A percentile compares a stretch with the other conserved stretches of the same genome.
phyloP scores from a whole-genome alignment of 2,113 vertebrate species.

The Silurus meridionalis region DNA sequence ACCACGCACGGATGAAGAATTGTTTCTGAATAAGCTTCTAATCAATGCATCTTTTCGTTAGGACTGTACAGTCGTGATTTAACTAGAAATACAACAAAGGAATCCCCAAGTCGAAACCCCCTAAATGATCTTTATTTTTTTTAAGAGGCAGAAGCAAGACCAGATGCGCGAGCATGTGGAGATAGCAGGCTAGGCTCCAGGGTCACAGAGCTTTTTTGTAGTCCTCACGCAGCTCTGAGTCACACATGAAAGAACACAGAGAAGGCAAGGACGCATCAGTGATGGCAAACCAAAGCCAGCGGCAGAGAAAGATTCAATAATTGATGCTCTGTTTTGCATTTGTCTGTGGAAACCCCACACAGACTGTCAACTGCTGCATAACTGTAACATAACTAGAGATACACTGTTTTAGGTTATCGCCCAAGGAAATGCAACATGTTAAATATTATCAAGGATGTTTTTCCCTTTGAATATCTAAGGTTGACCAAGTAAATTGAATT shows the following conservation, averaged over 20 bases:
- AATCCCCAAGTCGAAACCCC: slow-evolving; percentile 31
- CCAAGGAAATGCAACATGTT: neutral
- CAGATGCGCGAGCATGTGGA: slow-evolving; percentile 62
- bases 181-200: slow-evolving; percentile 42
- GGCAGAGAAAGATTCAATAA: slow-evolving; percentile 6
- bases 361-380: neutral
- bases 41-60: neutral
- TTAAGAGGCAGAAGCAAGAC: slow-evolving; percentile 55
- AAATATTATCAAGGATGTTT: neutral
- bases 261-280: slow-evolving; percentile 49
- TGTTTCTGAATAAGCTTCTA: slow-evolving; percentile 1
- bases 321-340: neutral
- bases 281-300: slow-evolving; percentile 22
- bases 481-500: neutral
- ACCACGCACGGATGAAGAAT: neutral
- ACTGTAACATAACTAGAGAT: neutral
- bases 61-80: slow-evolving; percentile 29
- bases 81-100: slow-evolving; percentile 29
- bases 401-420: neutral
- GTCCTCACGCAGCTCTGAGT: slow-evolving; percentile 57
- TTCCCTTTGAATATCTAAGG: neutral
- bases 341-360: slow-evolving; percentile 20
- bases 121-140: slow-evolving; percentile 32
- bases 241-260: slow-evolving; percentile 50
- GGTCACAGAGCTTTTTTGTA: slow-evolving; percentile 44